phyloP scores from a whole-genome alignment of 1,140 invertebrate species.

The Drosophila subobscura region DNA sequence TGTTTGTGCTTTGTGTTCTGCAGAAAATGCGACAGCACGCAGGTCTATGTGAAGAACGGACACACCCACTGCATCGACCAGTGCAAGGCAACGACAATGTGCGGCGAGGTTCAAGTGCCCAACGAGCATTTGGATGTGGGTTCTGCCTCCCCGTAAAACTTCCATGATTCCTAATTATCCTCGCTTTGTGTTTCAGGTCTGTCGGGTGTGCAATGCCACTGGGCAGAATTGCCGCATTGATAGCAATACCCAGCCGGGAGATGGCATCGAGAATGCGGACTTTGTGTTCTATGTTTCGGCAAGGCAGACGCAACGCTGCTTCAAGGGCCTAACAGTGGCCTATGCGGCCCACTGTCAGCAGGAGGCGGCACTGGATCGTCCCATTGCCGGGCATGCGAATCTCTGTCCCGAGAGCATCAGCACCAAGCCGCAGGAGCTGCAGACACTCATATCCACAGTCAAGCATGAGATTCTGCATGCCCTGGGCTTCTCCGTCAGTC shows the following conservation, averaged over 20 bases:
- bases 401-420: slow-evolving; percentile 98
- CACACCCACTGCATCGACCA: slow-evolving; percentile 94
- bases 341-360: slow-evolving; percentile 99
- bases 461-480: slow-evolving; percentile 99
- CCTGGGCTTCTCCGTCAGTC: slow-evolving; percentile 96
- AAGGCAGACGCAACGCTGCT: slow-evolving; percentile 95
- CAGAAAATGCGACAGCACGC: slow-evolving; percentile 92
- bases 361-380: slow-evolving; percentile 95
- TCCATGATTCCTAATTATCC: slow-evolving; percentile 1
- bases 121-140: slow-evolving; percentile 95
- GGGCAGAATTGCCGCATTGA: slow-evolving; percentile 90
- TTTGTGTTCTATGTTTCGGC: slow-evolving; percentile 99
- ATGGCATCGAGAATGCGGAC: slow-evolving; percentile 93
- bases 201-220: slow-evolving; percentile 92
- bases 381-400: slow-evolving; percentile 99
- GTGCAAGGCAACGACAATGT: slow-evolving; percentile 94
- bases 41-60: slow-evolving; percentile 92
- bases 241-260: slow-evolving; percentile 84
- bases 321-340: slow-evolving; percentile 94
- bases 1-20: slow-evolving; percentile 42
- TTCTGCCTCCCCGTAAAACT: slow-evolving; percentile 32
- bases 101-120: slow-evolving; percentile 96
- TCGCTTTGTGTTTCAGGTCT: slow-evolving; percentile 86
- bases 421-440: slow-evolving; percentile 95
- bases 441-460: slow-evolving; percentile 97